Evolutionary conservation across 1,140 invertebrate species (phyloP).

Genomic region (Megalopta genalis): DNA sequence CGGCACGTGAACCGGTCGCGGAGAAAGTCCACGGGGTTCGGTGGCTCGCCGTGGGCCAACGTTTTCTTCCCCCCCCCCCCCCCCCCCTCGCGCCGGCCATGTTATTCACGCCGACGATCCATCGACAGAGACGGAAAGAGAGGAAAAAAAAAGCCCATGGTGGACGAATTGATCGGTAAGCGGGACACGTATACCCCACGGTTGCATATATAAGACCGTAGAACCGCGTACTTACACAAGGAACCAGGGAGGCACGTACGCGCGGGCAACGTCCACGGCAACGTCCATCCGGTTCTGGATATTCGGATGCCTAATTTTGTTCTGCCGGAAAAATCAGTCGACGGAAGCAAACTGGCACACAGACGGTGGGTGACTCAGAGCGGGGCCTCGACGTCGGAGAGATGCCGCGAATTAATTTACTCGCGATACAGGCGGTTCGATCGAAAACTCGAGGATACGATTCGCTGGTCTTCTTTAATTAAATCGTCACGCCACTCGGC

Average conservation of each 20-base stretch:
- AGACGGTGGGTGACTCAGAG: background rate
- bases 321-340: slow-evolving; percentile 25
- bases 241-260: slow-evolving; percentile 34
- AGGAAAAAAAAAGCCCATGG: slow-evolving; percentile 43
- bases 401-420: background rate
- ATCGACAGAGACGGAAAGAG: background rate
- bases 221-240: slow-evolving; percentile 41
- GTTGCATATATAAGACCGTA: slow-evolving; percentile 61
- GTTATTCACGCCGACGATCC: slow-evolving; percentile 30
- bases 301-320: slow-evolving; percentile 50
- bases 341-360: background rate
- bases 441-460: too few species aligned
- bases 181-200: slow-evolving; percentile 65
- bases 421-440: too few species aligned
- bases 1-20: slow-evolving; percentile 26
- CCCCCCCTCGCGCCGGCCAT: background rate
- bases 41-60: background rate
- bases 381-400: background rate
- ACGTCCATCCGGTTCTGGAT: slow-evolving; percentile 62
- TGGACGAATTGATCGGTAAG: slow-evolving; percentile 69
- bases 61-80: slow-evolving; percentile 18
- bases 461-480: too few species aligned
- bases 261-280: slow-evolving; percentile 7
- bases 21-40: slow-evolving; percentile 49
- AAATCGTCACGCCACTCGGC: too few species aligned